These are phyloP conservation scores for Dasysyrphus albostriatus DNA, from an alignment of 2,888 invertebrate genomes.

Conservation along the genomic window DNA sequence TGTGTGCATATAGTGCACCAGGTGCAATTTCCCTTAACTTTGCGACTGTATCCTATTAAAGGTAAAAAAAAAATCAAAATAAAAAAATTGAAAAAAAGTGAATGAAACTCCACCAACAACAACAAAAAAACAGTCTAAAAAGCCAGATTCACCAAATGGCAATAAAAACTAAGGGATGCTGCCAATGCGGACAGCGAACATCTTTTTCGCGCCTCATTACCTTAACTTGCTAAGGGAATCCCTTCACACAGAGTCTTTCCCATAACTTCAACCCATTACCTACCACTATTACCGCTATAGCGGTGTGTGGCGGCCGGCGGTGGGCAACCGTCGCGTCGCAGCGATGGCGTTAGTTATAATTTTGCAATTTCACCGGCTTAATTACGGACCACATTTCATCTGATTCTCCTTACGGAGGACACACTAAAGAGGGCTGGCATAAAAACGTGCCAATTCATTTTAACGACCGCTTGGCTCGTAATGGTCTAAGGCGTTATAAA, in stretches of 20 bases:
- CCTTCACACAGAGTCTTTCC: slow-evolving; percentile 12
- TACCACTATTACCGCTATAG: slow-evolving; percentile 15
- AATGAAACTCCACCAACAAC: slow-evolving; percentile 21
- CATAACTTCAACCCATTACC: slow-evolving; percentile 59
- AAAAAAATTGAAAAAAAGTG: neutral
- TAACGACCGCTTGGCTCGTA: slow-evolving; percentile 67
- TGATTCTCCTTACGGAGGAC: slow-evolving; percentile 59
- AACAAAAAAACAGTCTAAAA: slow-evolving; percentile 57
- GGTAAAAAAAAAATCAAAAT: neutral
- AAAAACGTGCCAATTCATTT: slow-evolving; percentile 74
- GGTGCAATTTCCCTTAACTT: slow-evolving; percentile 51
- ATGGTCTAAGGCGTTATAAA: slow-evolving; percentile 75
- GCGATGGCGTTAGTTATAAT: slow-evolving; percentile 78
- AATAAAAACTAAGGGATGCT: slow-evolving; percentile 64
- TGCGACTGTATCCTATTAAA: slow-evolving; percentile 42
- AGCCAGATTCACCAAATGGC: slow-evolving; percentile 69
- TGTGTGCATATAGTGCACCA: slow-evolving; percentile 54
- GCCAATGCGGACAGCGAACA: slow-evolving; percentile 45
- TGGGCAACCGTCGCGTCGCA: neutral
- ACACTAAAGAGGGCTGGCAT: slow-evolving; percentile 12
- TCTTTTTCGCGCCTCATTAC: slow-evolving; percentile 76
- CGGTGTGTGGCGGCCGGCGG: neutral
- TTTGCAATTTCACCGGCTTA: slow-evolving; percentile 83
- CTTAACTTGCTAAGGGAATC: slow-evolving; percentile 62
- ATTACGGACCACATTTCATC: slow-evolving; percentile 84